Conservation (phyloP, 2,797 vertebrate species). For the Diglossa cyanea region DNA sequence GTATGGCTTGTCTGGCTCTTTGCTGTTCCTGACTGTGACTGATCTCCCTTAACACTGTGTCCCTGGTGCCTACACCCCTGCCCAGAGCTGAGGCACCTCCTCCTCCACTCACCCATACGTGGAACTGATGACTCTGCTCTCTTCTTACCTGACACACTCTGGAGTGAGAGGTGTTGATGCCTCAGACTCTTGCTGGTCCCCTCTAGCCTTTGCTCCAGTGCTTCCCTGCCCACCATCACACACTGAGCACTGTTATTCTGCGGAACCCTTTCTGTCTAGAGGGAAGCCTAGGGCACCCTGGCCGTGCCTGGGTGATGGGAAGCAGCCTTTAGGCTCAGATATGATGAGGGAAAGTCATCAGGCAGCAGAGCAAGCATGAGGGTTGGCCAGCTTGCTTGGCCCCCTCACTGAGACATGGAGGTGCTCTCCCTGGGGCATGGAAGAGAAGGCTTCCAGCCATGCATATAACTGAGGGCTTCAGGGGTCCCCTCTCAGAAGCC, state of each 20-base stretch:
- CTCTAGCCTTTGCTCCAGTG: background rate
- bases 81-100: background rate
- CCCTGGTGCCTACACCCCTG: background rate
- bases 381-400: background rate
- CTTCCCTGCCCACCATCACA: background rate
- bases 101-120: background rate
- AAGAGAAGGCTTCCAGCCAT: background rate
- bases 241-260: background rate
- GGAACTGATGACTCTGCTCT: accelerated
- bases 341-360: background rate
- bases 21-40: background rate
- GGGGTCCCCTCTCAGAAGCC: background rate
- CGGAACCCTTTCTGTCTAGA: background rate
- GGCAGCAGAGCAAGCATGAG: background rate
- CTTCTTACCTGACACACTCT: background rate
- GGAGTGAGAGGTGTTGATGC: background rate
- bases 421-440: background rate
- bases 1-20: constrained; percentile 66
- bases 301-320: background rate
- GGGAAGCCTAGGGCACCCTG: background rate
- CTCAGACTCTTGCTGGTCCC: too few relatives aligned
- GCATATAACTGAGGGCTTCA: background rate
- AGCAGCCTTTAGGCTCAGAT: background rate
- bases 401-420: background rate
- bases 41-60: background rate